phyloP scores from a whole-genome alignment of 1,140 invertebrate species.

The Oncopodura yosiiana region DNA sequence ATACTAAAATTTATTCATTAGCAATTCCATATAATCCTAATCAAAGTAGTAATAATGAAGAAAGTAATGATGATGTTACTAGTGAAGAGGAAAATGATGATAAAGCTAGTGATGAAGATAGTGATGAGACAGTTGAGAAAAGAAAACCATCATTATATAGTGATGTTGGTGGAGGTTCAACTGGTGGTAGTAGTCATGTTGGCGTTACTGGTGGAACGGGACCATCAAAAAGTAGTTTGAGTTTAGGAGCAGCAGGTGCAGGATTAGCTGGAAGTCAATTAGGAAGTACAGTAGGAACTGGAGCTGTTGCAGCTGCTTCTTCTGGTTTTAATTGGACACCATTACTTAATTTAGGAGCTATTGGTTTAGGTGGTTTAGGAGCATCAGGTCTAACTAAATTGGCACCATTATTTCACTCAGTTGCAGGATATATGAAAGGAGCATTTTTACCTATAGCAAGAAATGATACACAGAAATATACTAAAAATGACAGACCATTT shows the following conservation, averaged over 20 bases:
- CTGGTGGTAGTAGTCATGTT: background rate
- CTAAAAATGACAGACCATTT: conserved; percentile 16
- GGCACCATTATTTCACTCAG: conserved; percentile 36
- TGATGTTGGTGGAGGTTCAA: background rate
- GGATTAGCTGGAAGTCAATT: conserved; percentile 10
- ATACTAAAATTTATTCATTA: conserved; percentile 3
- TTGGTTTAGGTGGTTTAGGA: conserved; percentile 35
- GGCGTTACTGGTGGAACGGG: conserved; percentile 1
- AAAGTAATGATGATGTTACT: background rate
- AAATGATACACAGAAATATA: conserved; percentile 32
- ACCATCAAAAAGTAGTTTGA: conserved; percentile 19
- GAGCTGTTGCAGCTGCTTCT: conserved; percentile 7
- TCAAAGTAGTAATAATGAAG: background rate
- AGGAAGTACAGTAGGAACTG: conserved; percentile 12
- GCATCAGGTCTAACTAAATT: conserved; percentile 36
- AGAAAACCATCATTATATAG: background rate
- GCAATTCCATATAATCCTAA: background rate
- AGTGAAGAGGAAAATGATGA: conserved; percentile 13
- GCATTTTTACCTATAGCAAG: conserved; percentile 33
- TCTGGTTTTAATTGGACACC: conserved; percentile 27
- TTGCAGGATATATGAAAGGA: conserved; percentile 38
- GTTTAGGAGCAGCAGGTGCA: conserved; percentile 9
- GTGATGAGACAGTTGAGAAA: background rate
- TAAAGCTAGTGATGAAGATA: background rate
- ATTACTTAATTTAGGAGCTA: conserved; percentile 29